phyloP scores from a whole-genome alignment of 1,140 invertebrate genomes.

The Gyrodactylus salaris region DNA sequence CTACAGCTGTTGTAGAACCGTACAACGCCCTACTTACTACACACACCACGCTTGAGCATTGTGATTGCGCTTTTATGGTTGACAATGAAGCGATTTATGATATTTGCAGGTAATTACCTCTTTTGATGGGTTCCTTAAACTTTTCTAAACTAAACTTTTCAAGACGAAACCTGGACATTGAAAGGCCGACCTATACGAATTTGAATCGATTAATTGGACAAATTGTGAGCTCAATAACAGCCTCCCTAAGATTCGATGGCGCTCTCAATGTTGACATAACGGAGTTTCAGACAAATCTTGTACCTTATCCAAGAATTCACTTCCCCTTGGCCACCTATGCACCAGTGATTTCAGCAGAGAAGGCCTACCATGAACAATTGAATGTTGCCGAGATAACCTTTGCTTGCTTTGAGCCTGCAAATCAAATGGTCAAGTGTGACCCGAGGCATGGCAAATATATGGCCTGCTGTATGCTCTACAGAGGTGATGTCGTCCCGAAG shows the following conservation, averaged over 20 bases:
- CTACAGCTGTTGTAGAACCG: constrained; percentile 15
- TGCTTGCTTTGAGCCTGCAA: constrained; percentile 29
- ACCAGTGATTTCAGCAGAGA: constrained; percentile 9
- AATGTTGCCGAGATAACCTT: constrained; percentile 24
- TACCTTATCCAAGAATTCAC: constrained; percentile 7
- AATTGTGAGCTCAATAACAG: constrained; percentile 17
- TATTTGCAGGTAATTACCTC: constrained; percentile 28
- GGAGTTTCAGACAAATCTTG: constrained; percentile 23
- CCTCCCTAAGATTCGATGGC: constrained; percentile 30
- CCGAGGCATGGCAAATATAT: constrained; percentile 22
- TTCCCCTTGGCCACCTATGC: constrained; percentile 9
- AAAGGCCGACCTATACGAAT: constrained; percentile 15
- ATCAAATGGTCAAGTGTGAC: constrained; percentile 35
- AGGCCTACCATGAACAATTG: constrained; percentile 21
- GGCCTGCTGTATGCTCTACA: constrained; percentile 24
- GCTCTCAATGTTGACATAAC: constrained; percentile 32
- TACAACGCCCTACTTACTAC: constrained; percentile 19
- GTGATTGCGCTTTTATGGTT: constrained; percentile 28
- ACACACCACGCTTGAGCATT: constrained; percentile 15
- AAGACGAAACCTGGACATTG: constrained; percentile 11
- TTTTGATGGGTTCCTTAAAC: neutral
- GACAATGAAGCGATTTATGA: constrained; percentile 34
- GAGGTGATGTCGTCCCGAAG: constrained; percentile 24
- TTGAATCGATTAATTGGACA: constrained; percentile 19
- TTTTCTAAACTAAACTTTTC: constrained; percentile 8